A percentile compares a stretch with the other conserved stretches of the same genome.
Evolutionary conservation across 2,888 invertebrate species (phyloP).

Genomic region (Hecatera dysodea): DNA sequence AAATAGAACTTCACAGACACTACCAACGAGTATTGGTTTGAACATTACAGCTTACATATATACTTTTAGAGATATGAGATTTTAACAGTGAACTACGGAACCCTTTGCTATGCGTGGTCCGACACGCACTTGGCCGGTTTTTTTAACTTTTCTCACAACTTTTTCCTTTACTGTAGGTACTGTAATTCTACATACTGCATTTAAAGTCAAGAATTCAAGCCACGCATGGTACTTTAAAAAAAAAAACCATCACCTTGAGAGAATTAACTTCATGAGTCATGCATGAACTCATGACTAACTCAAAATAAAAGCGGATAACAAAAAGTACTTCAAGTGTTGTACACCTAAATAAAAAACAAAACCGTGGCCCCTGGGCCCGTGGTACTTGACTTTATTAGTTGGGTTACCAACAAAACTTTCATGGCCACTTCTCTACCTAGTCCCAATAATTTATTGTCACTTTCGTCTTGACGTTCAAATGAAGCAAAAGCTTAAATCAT

Average conservation of each 20-base stretch:
- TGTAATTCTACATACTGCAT: too few species aligned
- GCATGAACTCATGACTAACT: background rate
- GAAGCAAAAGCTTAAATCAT: background rate
- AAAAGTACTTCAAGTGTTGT: conserved; percentile 20
- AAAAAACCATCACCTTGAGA: too few species aligned
- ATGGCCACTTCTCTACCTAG: background rate
- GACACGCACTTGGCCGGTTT: too few species aligned
- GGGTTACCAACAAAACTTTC: background rate
- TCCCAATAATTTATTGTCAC: background rate
- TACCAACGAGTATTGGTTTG: too few species aligned
- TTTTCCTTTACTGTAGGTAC: too few species aligned
- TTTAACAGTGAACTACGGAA: too few species aligned
- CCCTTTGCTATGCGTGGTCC: too few species aligned
- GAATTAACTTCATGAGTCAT: background rate
- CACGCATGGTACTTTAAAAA: background rate
- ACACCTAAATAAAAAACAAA: conserved; percentile 9
- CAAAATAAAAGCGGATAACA: conserved; percentile 8
- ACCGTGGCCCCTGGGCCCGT: background rate
- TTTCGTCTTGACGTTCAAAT: background rate
- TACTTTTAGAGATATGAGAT: too few species aligned
- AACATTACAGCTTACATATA: too few species aligned
- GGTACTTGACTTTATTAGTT: conserved; percentile 5
- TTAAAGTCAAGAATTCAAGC: background rate
- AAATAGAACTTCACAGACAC: too few species aligned
- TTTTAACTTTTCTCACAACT: too few species aligned